A percentile compares a stretch with the other conserved stretches of the same genome.
phyloP scores from a whole-genome alignment of 2,888 invertebrate species.

The Heliconius aoede region DNA sequence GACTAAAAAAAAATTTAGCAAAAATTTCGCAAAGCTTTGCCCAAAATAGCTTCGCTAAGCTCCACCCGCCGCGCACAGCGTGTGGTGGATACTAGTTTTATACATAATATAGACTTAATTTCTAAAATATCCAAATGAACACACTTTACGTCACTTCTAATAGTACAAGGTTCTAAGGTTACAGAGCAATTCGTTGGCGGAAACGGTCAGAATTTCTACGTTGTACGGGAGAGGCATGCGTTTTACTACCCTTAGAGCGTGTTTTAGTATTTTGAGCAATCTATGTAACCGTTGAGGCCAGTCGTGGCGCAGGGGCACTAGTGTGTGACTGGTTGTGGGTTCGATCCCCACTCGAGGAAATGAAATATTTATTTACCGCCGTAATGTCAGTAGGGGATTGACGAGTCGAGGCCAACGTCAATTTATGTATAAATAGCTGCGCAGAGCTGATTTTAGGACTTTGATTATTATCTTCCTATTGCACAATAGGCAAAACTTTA shows the following conservation, averaged over 20 bases:
- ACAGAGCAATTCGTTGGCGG: constrained; percentile 41
- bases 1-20: no score
- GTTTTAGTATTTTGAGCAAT: constrained; percentile 2
- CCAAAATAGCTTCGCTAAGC: no score
- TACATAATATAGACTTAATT: no score
- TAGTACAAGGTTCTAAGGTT: constrained; percentile 1
- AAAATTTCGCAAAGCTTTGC: no score
- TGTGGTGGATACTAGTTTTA: no score
- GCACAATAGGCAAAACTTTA: no score
- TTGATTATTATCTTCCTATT: no score
- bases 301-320: no score
- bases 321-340: neutral
- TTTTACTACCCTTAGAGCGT: constrained; percentile 37
- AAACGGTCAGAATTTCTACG: constrained; percentile 35
- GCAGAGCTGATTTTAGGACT: no score
- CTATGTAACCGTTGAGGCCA: neutral
- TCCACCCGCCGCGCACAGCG: no score
- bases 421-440: rapidly evolving
- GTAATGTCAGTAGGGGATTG: neutral
- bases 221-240: constrained; percentile 33
- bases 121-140: no score
- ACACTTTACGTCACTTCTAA: constrained; percentile 1
- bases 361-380: neutral
- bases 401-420: neutral
- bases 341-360: neutral